Percentiles rank a stretch among this genome's conserved stretches.
phyloP scores from a whole-genome alignment of 2,113 vertebrate genomes.

The Jaculus jaculus region DNA sequence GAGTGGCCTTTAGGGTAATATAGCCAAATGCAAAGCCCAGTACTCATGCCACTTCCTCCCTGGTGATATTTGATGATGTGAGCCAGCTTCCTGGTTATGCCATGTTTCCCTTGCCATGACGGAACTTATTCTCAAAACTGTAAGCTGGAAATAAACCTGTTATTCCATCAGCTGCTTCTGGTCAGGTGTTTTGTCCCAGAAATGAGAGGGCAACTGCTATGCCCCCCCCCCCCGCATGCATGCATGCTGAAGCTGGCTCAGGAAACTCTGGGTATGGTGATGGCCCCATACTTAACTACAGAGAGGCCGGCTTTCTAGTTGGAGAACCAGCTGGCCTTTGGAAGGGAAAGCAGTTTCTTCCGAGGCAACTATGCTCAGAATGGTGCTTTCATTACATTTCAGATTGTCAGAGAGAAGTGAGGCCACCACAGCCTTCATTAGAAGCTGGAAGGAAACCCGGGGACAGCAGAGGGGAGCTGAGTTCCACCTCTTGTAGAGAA shows the following conservation, averaged over 20 bases:
- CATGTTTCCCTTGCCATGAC: too few relatives aligned
- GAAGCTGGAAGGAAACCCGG: not conserved
- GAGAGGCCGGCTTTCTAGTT: not conserved
- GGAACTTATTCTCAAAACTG: too few relatives aligned
- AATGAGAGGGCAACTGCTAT: too few relatives aligned
- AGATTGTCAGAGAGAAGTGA: not conserved
- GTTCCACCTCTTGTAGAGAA: not conserved
- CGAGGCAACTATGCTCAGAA: not conserved
- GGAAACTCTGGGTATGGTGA: not conserved
- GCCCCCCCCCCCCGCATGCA: too few relatives aligned
- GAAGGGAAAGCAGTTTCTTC: not conserved
- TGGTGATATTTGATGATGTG: too few relatives aligned
- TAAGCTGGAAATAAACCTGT: too few relatives aligned
- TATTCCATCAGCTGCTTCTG: too few relatives aligned
- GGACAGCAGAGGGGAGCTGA: not conserved
- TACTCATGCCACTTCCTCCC: too few relatives aligned
- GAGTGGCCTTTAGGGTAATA: too few relatives aligned
- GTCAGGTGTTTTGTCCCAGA: too few relatives aligned
- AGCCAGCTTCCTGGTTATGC: too few relatives aligned
- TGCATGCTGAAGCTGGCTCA: not conserved
- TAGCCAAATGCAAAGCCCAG: too few relatives aligned
- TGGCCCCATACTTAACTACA: rapidly evolving
- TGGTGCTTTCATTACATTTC: not conserved
- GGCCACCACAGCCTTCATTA: not conserved
- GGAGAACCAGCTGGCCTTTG: not conserved